Conservation (phyloP, 2,888 invertebrate species). For the Acanthacorydalis orientalis region DNA sequence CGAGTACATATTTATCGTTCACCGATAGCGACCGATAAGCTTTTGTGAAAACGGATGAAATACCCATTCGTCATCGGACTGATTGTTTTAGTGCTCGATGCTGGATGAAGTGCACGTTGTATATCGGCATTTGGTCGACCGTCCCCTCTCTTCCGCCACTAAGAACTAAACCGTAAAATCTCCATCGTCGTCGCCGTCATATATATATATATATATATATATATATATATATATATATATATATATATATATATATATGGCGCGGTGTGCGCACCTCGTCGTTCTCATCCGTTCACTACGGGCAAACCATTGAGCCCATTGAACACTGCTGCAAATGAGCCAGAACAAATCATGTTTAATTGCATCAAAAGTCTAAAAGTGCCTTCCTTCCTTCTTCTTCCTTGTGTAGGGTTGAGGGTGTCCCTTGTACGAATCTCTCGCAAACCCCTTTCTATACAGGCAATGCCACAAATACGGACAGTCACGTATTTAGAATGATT, state of each 20-base stretch:
- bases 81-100: conserved; percentile 15
- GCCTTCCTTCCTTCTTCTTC: conserved; percentile 9
- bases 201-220: no score
- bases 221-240: no score
- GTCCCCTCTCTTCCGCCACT: not conserved
- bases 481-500: no score
- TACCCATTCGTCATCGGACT: conserved; percentile 24
- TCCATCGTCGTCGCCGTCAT: no score
- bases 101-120: no score
- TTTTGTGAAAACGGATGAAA: conserved; percentile 20
- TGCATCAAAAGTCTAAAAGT: conserved; percentile 23
- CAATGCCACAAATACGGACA: no score
- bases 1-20: no score
- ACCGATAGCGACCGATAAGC: conserved; percentile 16
- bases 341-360: conserved; percentile 32
- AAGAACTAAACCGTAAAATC: no score
- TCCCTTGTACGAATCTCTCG: no score
- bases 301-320: not conserved
- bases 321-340: conserved; percentile 20
- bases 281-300: not conserved
- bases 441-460: not conserved
- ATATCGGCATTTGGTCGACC: not conserved
- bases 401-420: not conserved
- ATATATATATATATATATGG: not conserved
- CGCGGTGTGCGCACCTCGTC: not conserved